These are phyloP conservation scores for Pogonomyrmex barbatus DNA, from an alignment of 1,140 invertebrate species.

Conservation along the genomic window DNA sequence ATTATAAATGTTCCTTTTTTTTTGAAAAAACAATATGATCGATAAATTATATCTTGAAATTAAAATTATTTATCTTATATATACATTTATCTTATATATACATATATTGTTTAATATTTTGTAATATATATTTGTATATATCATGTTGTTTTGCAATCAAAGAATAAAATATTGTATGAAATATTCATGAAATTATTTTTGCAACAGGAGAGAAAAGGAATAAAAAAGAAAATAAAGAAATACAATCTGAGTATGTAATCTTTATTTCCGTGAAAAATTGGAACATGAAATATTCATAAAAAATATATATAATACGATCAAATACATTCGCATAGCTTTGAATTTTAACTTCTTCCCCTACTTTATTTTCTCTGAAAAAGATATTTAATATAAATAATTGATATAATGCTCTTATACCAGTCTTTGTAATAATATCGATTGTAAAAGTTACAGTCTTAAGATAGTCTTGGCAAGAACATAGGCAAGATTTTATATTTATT, in stretches of 20 bases:
- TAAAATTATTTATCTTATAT: no score
- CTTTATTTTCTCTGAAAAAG: not conserved
- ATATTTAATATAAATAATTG: not conserved
- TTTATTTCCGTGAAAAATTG: constrained; percentile 35
- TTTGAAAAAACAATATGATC: not conserved
- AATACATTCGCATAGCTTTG: not conserved
- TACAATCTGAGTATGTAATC: not conserved
- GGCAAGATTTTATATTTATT: not conserved
- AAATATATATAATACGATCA: constrained; percentile 32
- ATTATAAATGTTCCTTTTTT: not conserved
- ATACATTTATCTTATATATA: no score
- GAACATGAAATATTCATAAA: not conserved
- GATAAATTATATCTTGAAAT: not conserved
- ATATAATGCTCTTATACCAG: not conserved
- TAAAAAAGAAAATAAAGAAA: not conserved
- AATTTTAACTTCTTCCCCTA: not conserved
- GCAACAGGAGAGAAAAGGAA: not conserved
- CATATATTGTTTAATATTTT: not conserved
- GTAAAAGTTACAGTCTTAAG: constrained; percentile 18
- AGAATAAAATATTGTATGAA: not conserved
- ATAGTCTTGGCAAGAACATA: constrained; percentile 2
- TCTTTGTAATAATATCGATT: constrained; percentile 12
- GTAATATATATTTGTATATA: not conserved
- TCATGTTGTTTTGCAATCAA: not conserved
- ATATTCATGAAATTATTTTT: not conserved